phyloP scores from a whole-genome alignment of 2,888 invertebrate species.

The Caenorhabditis sinica region DNA sequence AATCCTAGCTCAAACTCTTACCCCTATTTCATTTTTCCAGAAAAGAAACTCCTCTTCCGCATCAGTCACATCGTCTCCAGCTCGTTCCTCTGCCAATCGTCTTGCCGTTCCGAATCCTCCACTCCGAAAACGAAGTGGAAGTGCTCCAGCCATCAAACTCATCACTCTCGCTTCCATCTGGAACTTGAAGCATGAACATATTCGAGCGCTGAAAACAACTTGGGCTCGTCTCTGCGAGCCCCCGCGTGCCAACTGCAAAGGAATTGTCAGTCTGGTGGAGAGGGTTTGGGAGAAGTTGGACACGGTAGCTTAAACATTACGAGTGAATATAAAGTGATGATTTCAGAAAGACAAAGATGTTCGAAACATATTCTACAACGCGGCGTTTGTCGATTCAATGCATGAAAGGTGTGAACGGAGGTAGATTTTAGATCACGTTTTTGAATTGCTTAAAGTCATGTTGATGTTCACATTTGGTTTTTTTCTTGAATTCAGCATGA shows the following conservation, averaged over 20 bases:
- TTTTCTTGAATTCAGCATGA: neutral
- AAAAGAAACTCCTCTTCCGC: conserved; percentile 24
- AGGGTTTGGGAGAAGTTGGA: conserved; percentile 82
- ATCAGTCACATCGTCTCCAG: conserved; percentile 46
- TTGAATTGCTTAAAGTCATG: neutral
- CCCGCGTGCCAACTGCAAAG: conserved; percentile 80
- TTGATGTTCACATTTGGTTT: neutral
- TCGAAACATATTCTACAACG: conserved; percentile 80
- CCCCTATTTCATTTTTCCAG: conserved; percentile 10
- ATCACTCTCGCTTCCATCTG: conserved; percentile 77
- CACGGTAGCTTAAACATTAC: conserved; percentile 61
- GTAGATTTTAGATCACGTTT: conserved; percentile 48
- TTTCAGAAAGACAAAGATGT: conserved; percentile 80
- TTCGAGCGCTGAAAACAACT: conserved; percentile 79
- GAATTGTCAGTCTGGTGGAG: conserved; percentile 81
- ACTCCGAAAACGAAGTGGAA: conserved; percentile 70
- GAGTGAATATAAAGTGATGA: neutral
- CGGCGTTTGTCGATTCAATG: conserved; percentile 82
- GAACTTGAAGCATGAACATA: conserved; percentile 77
- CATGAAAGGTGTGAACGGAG: conserved; percentile 76
- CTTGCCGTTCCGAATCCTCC: conserved; percentile 69
- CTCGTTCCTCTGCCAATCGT: conserved; percentile 39
- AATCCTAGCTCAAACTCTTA: too few species aligned
- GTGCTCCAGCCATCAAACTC: conserved; percentile 74
- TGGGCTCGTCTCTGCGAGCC: conserved; percentile 81